Evolutionary conservation across 2,797 vertebrate genomes (phyloP), one percentile per base, ranked within the genome.

Genomic region (Coccyzus lansbergi): DNA sequence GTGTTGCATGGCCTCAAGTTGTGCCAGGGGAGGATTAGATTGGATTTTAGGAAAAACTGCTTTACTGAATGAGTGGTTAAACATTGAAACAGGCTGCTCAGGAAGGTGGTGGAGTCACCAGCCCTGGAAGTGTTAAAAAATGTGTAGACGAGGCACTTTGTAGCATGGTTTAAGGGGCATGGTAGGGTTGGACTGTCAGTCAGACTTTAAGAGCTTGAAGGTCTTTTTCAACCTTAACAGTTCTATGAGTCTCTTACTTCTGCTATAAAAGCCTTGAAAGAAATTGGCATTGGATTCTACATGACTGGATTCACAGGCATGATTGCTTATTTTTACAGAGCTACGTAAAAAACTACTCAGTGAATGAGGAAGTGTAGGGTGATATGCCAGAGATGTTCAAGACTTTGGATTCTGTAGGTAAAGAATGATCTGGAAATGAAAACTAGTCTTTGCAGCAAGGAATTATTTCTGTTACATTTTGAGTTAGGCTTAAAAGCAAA

Each of bases 241-340:
- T 48, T 38, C 38, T 38, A 38, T 38, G 38, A 38, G 38, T 44
- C 18, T 44, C 17, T 42, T 42, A 42, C 17, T 42, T 59, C 24
- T 81, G 52, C 33, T 40, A 3, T 29, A 79, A 56, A 22, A 70
- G 9, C 44, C 44, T 71, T 29, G n/a, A 15, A 2, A 71, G 6
- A 31, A 71, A 33, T 1, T 63, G 40, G 17, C 18, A 29, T 7
- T 25, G n/a, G 48, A 62, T 40, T 17, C 55, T 64, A 15, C 3
- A 1, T 2, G 12, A 67, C 14, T 1, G 0, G 24, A 10, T 26
- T 48, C 10, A 1, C 8, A 13, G 28, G 9, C 16, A 2, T 10
- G 17, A 16, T 28, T 38, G 28, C 49, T 42, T 58, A 10, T 40
- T 12, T 44, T 72, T 70, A 33, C 22, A 56, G 42, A 80, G 25